Evolutionary conservation across 2,797 vertebrate genomes (phyloP), one percentile per base, ranked within the genome.

Genomic region (Nannoperca australis): DNA sequence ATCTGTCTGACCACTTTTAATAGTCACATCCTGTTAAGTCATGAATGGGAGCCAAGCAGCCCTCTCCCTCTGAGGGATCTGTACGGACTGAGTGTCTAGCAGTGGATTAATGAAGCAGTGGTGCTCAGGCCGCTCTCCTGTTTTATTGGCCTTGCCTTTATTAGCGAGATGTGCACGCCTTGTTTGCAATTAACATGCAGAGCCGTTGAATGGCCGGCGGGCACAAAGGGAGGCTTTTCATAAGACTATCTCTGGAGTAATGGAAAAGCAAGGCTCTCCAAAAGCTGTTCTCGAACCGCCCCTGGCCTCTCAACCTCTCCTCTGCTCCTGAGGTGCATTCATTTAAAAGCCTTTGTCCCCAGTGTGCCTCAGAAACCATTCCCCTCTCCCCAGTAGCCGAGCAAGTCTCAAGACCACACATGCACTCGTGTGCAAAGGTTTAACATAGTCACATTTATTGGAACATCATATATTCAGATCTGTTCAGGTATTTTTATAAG

Each of bases 111-210:
- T 92, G 90, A 94, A 93, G 88, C 90, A 62, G 82, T 69, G 86
- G 86, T 58, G 81, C 91, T 90, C 91, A 69, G 90, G 89, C 88
- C 71, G 82, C 88, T 90, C 89, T 90, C 86, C 91, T 88, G 88
- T 91, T 93, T 91, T 91, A 92, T 93, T 92, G 93, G 91, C 92
- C 91, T 89, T 72, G 89, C 92, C 91, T 94, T 93, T 93, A 93
- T 94, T 93, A 93, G 88, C 89, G 92, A 85, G 90, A 92, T 89
- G 91, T 91, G 90, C 91, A 93, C 85, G 91, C 93, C 93, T 93
- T 93, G 92, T 94, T 94, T 93, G 94, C 92, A 94, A 94, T 95
- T 95, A 94, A 93, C 93, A 94, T 94, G 93, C 91, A 91, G 91
- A 91, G 92, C 89, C 24, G 82, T 67, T 94, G 92, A 94, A 94